Evolutionary conservation across 2,113 vertebrate genomes (phyloP), one percentile per base, ranked within the genome.

Genomic region (Oncorhynchus gorbuscha): DNA sequence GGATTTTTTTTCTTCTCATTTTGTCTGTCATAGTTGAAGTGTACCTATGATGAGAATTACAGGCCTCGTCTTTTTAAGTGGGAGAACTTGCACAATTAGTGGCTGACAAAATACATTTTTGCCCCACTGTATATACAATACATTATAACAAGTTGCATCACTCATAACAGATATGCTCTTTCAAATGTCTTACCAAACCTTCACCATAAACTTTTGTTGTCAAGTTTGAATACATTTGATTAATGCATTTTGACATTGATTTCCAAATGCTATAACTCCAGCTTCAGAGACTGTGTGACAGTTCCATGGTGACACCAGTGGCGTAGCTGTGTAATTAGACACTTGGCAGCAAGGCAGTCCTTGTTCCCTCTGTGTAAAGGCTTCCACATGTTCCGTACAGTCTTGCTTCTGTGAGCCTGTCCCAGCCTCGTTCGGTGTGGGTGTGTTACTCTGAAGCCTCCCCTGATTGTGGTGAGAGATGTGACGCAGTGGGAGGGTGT

Each of bases 311-410:
- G 5, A 61, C 70, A 74, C 80, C 83, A 84, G 79, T 71, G 3
- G 22, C 12, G 6, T 48, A 81, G 76, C 70, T 65, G 67, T 71
- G 84, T 90, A 89, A 92, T 92, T 92, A 90, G 81, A 85, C 89
- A 81, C 69, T n/a, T 76, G 77, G 76, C 59, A 24, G 85, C 72
- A 68, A 16, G 2, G 12, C 73, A 48, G 58, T 20, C 71, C 73
- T 32, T 74, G 81, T 80, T 59, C 66, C 79, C 77, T 70, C 73
- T 77, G 81, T 84, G 80, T 89, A 92, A 93, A 88, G 83, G 49
- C 88, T 92, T 92, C 87, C 90, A 90, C 84, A 88, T 93, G 91
- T 79, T 67, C 28, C 32, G n/a, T 48, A 24, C 24, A 24, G 11
- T 11, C 22, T 61, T 81, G 39, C n/a, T 39, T 3, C 11, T 11